These are phyloP conservation scores for Petrosia ficiformis DNA, from an alignment of 37 sponge, comb jelly and placozoan species.

Conservation along the genomic window DNA sequence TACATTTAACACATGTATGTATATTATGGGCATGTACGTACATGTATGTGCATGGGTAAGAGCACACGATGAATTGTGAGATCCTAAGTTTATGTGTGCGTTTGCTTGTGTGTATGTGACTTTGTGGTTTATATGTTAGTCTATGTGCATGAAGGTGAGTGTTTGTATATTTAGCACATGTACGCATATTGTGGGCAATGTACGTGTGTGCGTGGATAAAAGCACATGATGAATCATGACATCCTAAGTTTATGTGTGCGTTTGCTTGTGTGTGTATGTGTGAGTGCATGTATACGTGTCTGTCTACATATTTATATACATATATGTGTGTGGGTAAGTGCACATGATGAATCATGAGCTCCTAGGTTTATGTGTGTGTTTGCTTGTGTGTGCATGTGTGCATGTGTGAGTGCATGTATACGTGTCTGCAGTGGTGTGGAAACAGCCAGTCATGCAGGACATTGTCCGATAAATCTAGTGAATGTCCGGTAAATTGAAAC, in stretches of 20 bases:
- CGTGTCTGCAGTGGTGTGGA: no score
- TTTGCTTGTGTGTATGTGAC: background rate
- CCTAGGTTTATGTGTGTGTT: no score
- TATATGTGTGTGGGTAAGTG: background rate
- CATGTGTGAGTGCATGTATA: no score
- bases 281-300: background rate
- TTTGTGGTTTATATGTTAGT: background rate
- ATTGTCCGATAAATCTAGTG: no score
- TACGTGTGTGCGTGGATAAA: background rate
- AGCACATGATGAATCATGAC: background rate
- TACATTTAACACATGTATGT: no score
- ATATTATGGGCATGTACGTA: no score
- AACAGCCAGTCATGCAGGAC: no score
- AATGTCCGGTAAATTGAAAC: no score
- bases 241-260: background rate
- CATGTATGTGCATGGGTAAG: no score
- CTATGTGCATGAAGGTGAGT: background rate
- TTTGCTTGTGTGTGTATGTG: background rate
- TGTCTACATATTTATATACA: no score
- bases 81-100: background rate
- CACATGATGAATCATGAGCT: background rate
- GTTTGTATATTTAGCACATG: background rate
- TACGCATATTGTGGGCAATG: background rate
- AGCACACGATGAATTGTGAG: no score
- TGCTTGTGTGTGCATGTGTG: no score